Base-by-base conservation (phyloP, 2,888 invertebrate genomes). In the Octodonta nipae region DNA sequence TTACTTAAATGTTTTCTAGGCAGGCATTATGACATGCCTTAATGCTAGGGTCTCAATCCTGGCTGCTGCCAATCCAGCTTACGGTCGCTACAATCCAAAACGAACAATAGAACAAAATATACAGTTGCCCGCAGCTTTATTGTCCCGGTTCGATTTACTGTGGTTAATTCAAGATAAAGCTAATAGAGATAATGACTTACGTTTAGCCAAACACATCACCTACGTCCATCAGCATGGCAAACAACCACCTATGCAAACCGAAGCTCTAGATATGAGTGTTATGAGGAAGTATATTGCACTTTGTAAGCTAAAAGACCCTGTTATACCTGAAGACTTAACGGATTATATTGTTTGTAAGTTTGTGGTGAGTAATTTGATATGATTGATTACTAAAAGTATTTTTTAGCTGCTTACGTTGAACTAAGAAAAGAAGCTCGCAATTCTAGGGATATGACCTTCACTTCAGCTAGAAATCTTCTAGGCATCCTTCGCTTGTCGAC, bases 1-100 rank as follows among this genome's bases (percentile, higher is more conserved):
- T n/a, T n/a, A n/a, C n/a, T n/a, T n/a, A n/a, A n/a, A n/a, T n/a
- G n/a, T n/a, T n/a, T n/a, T 53, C 5, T 56, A 82, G 81, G 96
- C 95, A 16, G 98, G 98, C 36, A 98, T 99, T 51, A 88, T 96
- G 86, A 95, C 96, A 1, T 86, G 89, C 32, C 66, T 98, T 41
- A 99, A 99, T 66, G 98, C 98, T 0, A 75, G 98, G 41, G 93
- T 91, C 32, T 87, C 96, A 1, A 96, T 98, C 55, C 67, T 98
- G 43, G 98, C 98, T 13, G 98, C 98, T 3, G 98, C 98, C 2
- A 98, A 99, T 73, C 98, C 98, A 2, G 93, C 95, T 2, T 98
- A 85, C 61, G 98, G 98, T 5, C 78, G 95, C 36, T 98, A 98
- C 69, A 96, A 98, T 66, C 86, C 92, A 1, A 87, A 88, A 56